A percentile compares a stretch with the other conserved stretches of the same genome.
Conservation (phyloP, 2,113 vertebrate genomes). For the Corythaeola cristata region DNA sequence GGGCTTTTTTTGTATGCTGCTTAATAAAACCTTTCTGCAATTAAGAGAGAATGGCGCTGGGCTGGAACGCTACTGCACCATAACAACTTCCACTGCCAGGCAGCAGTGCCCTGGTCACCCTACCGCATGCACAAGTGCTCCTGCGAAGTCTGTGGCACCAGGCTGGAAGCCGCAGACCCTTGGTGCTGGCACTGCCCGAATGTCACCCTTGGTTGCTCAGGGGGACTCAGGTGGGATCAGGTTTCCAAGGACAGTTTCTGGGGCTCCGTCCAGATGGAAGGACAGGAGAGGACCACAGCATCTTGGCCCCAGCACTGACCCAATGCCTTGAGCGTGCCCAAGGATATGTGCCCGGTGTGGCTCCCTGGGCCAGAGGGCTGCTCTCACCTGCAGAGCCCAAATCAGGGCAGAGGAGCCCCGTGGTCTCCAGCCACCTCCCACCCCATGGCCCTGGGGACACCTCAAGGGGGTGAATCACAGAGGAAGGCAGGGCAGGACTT, state of each 20-base stretch:
- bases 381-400: background rate
- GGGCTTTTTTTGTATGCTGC: background rate
- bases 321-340: accelerated
- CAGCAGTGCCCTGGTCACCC: background rate
- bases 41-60: background rate
- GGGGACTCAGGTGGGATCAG: background rate
- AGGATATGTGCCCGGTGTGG: background rate
- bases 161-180: background rate
- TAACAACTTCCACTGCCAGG: background rate
- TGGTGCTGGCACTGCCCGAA: background rate
- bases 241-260: background rate
- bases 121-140: accelerated
- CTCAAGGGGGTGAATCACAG: background rate
- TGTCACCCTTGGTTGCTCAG: background rate
- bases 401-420: background rate
- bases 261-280: background rate
- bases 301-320: background rate
- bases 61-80: background rate
- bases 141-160: accelerated
- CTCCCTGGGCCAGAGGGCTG: background rate
- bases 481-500: conserved; percentile 71
- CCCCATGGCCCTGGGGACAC: accelerated
- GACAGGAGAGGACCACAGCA: background rate
- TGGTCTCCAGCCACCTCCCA: accelerated
- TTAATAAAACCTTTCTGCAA: conserved; percentile 58